Base-by-base conservation (phyloP, 2,113 vertebrate genomes). In the Oreochromis niloticus region DNA sequence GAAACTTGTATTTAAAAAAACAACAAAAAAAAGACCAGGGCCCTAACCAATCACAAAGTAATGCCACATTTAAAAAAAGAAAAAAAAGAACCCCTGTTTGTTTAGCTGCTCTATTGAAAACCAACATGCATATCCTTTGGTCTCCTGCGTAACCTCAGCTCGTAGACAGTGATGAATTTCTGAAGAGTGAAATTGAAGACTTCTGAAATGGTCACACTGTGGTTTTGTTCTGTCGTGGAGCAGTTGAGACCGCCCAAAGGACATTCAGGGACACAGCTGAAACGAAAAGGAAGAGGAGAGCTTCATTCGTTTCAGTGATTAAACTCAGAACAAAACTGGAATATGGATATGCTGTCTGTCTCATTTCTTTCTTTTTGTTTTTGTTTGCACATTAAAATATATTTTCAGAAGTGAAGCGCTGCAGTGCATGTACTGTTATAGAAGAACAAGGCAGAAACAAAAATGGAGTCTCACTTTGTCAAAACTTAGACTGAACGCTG, bases 231-330 rank as follows among this genome's bases (percentile, higher is more conserved):
- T 87, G 85, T 94, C 81, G 19, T 84, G 91, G 91, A 85, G 89
- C 89, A 93, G 91, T 91, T 81, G 17, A 92, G 92, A 57, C 91
- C 90, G 85, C 87, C 89, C 88, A 85, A 91, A 91, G 91, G 95
- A 94, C 92, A 93, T 96, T 95, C 95, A 96, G 95, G 95, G 95
- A 96, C 85, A 90, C 88, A 92, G 92, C 93, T 94, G 93, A 94
- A 95, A 95, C 87, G 86, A 93, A 85, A 91, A 94, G 50, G 86
- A 94, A 90, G 92, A 88, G 89, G 81, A 93, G 89, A 91, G 84
- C 93, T 94, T 94, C 94, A 95, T 91, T 93, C 79, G 95, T 96
- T 95, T 96, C 95, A 96, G 95, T 95, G 90, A 96, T 95, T 96
- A 96, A 96, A 96, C 93, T 94, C 93, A 87, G 91, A 95, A 92